Percentiles rank a stretch among this genome's conserved stretches.
phyloP scores from a whole-genome alignment of 1,140 invertebrate species.

The Tenebrio molitor region DNA sequence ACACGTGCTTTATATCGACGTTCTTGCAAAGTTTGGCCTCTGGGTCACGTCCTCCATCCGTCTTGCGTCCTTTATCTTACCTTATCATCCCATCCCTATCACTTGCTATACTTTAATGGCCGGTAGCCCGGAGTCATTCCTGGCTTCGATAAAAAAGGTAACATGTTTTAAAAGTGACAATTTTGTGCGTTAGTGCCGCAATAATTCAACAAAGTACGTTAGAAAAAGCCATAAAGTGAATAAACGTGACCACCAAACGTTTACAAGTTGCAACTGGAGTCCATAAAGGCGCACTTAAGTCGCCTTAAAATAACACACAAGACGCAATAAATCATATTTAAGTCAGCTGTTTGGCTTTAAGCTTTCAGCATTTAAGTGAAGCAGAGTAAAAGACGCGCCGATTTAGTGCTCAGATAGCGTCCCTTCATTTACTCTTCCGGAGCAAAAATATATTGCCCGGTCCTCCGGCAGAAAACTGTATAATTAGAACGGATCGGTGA shows the following conservation, averaged over 20 bases:
- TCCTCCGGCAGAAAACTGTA: conserved; percentile 13
- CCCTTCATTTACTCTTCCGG: conserved; percentile 60
- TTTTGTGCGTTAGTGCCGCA: background rate
- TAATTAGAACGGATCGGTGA: conserved; percentile 24
- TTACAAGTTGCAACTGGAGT: conserved; percentile 52
- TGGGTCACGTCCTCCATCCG: conserved; percentile 50
- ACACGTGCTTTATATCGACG: conserved; percentile 41
- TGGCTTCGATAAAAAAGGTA: conserved; percentile 17
- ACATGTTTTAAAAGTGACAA: conserved; percentile 13
- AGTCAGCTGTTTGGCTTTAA: conserved; percentile 58
- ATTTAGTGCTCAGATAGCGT: conserved; percentile 57
- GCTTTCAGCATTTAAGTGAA: conserved; percentile 59
- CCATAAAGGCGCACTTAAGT: conserved; percentile 55
- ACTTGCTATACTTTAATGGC: conserved; percentile 42
- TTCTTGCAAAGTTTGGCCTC: conserved; percentile 38
- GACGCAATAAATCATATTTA: conserved; percentile 58
- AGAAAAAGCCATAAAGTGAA: conserved; percentile 45
- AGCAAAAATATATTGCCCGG: conserved; percentile 47
- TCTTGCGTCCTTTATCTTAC: conserved; percentile 47
- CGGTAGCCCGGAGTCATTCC: conserved; percentile 21
- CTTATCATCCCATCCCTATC: conserved; percentile 41
- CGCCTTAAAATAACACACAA: conserved; percentile 57
- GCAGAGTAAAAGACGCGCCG: conserved; percentile 52
- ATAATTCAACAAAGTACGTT: conserved; percentile 5
- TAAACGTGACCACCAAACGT: conserved; percentile 51